Evolutionary conservation across 2,888 invertebrate genomes (phyloP).

Genomic region (Diadegma fenestrale): DNA sequence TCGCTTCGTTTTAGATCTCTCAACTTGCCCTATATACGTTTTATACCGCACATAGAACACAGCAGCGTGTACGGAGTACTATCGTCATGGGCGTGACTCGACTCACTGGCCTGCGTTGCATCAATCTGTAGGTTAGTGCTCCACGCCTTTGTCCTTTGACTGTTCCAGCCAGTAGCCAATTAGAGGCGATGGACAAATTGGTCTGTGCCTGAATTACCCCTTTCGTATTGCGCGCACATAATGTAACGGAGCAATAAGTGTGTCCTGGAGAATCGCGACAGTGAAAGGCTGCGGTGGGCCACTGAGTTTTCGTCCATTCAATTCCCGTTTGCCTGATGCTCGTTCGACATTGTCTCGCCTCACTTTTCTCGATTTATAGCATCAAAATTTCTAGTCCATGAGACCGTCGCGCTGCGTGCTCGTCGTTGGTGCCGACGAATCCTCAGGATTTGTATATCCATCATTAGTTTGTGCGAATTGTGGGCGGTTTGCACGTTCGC

Average conservation of each 20-base stretch:
- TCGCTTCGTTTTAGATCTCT: neutral
- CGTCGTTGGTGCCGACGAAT: neutral
- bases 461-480: neutral
- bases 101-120: slow-evolving; percentile 33
- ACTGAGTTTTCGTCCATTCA: neutral
- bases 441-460: neutral
- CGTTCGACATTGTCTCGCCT: neutral
- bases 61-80: slow-evolving; percentile 14
- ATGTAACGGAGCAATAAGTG: slow-evolving; percentile 11
- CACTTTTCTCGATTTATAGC: neutral
- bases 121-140: slow-evolving; percentile 48
- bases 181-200: slow-evolving; percentile 63
- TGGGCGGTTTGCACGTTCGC: neutral
- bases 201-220: slow-evolving; percentile 16
- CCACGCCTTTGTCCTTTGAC: slow-evolving; percentile 60
- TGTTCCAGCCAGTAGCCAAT: slow-evolving; percentile 61
- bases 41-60: slow-evolving; percentile 5
- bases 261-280: slow-evolving; percentile 1
- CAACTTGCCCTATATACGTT: slow-evolving; percentile 13
- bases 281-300: neutral
- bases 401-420: neutral
- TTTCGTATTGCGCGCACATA: slow-evolving; percentile 12
- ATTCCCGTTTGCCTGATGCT: neutral
- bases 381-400: neutral
- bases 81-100: slow-evolving; percentile 46